Conservation (phyloP, 2,888 invertebrate species). For the Himalopsyche anomala region DNA sequence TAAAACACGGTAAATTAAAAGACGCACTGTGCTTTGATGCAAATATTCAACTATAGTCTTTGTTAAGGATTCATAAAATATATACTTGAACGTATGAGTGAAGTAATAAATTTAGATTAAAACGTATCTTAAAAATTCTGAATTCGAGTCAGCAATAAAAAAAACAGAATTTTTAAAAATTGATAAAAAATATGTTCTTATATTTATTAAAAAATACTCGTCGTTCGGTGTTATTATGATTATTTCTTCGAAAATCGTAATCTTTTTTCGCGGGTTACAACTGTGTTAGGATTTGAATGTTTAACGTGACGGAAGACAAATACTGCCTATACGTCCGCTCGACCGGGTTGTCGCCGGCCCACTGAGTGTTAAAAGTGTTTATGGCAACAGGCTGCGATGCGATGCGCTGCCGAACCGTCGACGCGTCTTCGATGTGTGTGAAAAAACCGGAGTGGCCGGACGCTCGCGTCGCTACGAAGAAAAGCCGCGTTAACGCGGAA, state of each 20-base stretch:
- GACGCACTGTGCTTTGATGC: too few species aligned
- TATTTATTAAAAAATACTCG: too few species aligned
- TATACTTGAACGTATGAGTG: too few species aligned
- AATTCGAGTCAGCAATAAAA: too few species aligned
- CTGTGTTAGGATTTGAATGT: slow-evolving; percentile 14
- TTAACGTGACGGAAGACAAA: not conserved
- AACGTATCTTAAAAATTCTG: too few species aligned
- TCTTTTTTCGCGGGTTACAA: slow-evolving; percentile 12
- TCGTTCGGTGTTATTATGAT: not conserved
- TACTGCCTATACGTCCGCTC: not conserved
- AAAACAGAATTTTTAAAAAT: too few species aligned
- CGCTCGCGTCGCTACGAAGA: not conserved
- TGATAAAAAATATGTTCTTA: too few species aligned
- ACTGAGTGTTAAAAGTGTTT: not conserved
- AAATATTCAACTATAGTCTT: too few species aligned
- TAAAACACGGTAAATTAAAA: too few species aligned
- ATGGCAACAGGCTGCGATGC: too few species aligned
- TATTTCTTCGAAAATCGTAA: not conserved
- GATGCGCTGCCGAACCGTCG: not conserved
- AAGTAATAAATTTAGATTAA: too few species aligned
- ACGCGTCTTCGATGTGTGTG: not conserved
- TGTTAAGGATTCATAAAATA: too few species aligned
- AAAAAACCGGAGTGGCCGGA: not conserved
- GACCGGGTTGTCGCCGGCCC: slow-evolving; percentile 9
- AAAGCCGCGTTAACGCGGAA: not conserved